Evolutionary conservation across 2,797 vertebrate genomes (phyloP), one percentile per base, ranked within the genome.

Genomic region (Sebastes kiyomatsui): DNA sequence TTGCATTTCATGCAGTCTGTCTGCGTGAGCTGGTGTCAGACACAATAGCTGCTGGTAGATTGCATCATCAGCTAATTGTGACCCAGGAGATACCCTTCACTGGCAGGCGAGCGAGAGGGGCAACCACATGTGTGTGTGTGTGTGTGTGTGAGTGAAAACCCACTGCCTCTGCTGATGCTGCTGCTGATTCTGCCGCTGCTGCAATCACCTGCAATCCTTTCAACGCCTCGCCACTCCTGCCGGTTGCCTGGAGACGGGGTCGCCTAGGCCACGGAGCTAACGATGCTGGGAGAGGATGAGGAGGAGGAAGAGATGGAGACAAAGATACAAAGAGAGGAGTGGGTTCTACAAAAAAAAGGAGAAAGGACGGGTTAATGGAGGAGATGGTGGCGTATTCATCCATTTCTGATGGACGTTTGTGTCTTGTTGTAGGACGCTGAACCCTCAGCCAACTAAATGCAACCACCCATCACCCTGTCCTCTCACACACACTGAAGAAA

Each of bases 191-290:
- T 93, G 59, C 83, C 61, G 79, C 93, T 96, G 95, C 94, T 96
- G 96, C 95, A 96, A 96, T 96, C 94, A 92, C 80, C 92, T 95
- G 96, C 94, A 96, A 96, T 95, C 89, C 92, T 95, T 95, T 95
- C 94, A 91, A 38, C 55, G 88, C 82, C 84, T 87, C 78, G 68
- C 80, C 76, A 71, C 87, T 88, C 71, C 86, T 79, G 72, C 86
- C 14, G 70, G 95, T 96, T 96, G 95, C 95, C 85, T 90, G 84
- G 95, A 91, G 88, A 96, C 94, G 68, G 83, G 88, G 93, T 93
- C 90, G 91, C 90, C 84, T 80, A 86, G 91, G 92, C 92, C 86
- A 87, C 82, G 18, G 68, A 77, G 89, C 77, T 88, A 74, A 79
- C 65, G 88, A 88, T 89, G 7, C 84, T 76, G 87, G 75, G 75